Evolutionary conservation across 2,888 invertebrate genomes (phyloP).

Genomic region (Ormyrus pomaceus): DNA sequence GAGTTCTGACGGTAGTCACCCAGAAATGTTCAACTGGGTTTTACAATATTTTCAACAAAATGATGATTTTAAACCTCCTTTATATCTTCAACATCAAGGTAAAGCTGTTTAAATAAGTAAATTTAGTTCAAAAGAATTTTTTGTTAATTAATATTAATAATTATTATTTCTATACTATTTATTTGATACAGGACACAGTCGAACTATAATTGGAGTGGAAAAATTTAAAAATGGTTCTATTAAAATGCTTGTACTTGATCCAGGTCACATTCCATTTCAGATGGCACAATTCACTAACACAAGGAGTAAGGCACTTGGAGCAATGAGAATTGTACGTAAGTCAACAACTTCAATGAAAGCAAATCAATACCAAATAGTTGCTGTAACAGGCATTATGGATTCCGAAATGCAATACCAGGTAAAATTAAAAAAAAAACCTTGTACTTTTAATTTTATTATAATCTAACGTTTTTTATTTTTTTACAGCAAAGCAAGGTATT

Average conservation of each 20-base stretch:
- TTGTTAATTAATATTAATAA: neutral
- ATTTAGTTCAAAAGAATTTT: conserved; percentile 20
- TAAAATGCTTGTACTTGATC: conserved; percentile 88
- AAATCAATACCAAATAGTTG: conserved; percentile 91
- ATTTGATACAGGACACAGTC: conserved; percentile 84
- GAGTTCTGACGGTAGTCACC: conserved; percentile 87
- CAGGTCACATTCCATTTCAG: conserved; percentile 88
- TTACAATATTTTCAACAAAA: conserved; percentile 85
- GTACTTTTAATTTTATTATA: conserved; percentile 21
- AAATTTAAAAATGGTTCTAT: conserved; percentile 82
- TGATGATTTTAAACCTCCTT: conserved; percentile 86
- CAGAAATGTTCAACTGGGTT: conserved; percentile 92
- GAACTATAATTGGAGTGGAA: conserved; percentile 93
- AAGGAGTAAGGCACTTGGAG: conserved; percentile 77
- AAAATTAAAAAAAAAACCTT: conserved; percentile 37
- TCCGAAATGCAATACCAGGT: conserved; percentile 87
- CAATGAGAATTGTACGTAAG: conserved; percentile 84
- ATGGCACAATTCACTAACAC: conserved; percentile 82
- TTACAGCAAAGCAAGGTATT: conserved; percentile 87
- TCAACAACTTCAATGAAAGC: conserved; percentile 87
- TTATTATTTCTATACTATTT: neutral
- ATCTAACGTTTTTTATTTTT: conserved; percentile 66
- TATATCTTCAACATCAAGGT: conserved; percentile 96
- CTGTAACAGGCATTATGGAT: conserved; percentile 85
- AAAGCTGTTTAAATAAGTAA: conserved; percentile 38